Evolutionary conservation across 2,797 vertebrate genomes (phyloP), one percentile per base, ranked within the genome.

Genomic region (Eospalax fontanierii): DNA sequence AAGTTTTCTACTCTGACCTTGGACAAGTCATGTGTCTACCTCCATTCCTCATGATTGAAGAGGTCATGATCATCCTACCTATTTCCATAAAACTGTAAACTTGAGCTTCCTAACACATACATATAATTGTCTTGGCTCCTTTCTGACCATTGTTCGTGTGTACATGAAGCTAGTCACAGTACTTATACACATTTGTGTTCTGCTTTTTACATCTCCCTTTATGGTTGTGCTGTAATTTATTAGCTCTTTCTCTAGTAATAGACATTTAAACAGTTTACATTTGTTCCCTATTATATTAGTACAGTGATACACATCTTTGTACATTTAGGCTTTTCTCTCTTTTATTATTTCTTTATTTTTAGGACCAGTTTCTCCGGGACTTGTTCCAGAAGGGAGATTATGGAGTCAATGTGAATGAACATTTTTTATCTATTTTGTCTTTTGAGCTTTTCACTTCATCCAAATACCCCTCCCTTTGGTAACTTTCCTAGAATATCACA

Each of bases 401-500:
- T 78, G 30, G 54, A 91, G 89, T 95, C 94, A 85, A 65, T 90
- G 43, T 91, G 92, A 95, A 95, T 85, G 89, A 96, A 73, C 84
- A 46, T 95, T 90, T 95, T 96, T 85, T 50, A 86, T 80, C 61
- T 94, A 3, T 87, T 54, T 43, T 96, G 75, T 75, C 91, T 91
- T 95, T 90, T 66, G 73, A 94, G 68, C 57, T 94, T 96, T 96
- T 85, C 11, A 57, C 82, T 90, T 88, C 43, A 93, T 95, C 74
- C 78, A 83, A 86, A 78, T 82, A 65, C 22, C 50, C 46, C 76
- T 92, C 74, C 88, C 74, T 93, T 96, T 95, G 95, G 87, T 90
- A 92, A 83, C 88, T 79, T 96, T 93, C 82, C 82, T 95, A 86
- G 92, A 94, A 95, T 74, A 78, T 94, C 85, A 66, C 57, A 91